These are phyloP conservation scores for Microplitis deprimator DNA, from an alignment of 2,888 invertebrate species.

Conservation along the genomic window DNA sequence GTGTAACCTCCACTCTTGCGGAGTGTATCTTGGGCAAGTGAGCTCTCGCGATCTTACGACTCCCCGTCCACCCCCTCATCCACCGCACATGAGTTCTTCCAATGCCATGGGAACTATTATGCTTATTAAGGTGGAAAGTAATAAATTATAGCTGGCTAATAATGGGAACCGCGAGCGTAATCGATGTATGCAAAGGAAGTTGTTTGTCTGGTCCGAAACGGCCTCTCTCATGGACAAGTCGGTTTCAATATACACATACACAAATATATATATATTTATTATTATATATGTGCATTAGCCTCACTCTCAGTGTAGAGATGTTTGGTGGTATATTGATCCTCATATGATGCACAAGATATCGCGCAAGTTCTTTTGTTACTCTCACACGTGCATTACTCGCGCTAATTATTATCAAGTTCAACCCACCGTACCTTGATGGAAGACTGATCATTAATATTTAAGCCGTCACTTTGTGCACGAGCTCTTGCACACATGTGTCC, in stretches of 20 bases:
- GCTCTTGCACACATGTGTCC: not conserved
- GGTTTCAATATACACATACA: constrained; percentile 3
- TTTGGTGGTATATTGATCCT: constrained; percentile 6
- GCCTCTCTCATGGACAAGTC: constrained; percentile 26
- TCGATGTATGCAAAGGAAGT: constrained; percentile 69
- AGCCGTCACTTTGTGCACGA: not conserved
- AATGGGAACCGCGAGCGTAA: constrained; percentile 66
- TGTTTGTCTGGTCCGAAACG: constrained; percentile 52
- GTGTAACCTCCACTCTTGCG: too few species aligned
- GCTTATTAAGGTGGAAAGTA: constrained; percentile 71
- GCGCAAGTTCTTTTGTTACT: not conserved
- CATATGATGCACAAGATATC: constrained; percentile 4
- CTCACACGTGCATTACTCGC: not conserved
- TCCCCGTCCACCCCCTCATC: constrained; percentile 29
- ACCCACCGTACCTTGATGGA: not conserved
- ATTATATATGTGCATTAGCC: not conserved
- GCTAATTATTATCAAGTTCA: constrained; percentile 16
- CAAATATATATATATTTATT: not conserved
- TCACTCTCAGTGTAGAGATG: not conserved
- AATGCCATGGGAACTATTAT: constrained; percentile 69
- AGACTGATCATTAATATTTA: constrained; percentile 3
- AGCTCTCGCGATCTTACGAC: constrained; percentile 43
- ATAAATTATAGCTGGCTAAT: constrained; percentile 70
- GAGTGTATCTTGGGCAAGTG: constrained; percentile 18
- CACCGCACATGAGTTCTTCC: constrained; percentile 50